Conservation (phyloP, 2,797 vertebrate species). For the Galago senegalensis region DNA sequence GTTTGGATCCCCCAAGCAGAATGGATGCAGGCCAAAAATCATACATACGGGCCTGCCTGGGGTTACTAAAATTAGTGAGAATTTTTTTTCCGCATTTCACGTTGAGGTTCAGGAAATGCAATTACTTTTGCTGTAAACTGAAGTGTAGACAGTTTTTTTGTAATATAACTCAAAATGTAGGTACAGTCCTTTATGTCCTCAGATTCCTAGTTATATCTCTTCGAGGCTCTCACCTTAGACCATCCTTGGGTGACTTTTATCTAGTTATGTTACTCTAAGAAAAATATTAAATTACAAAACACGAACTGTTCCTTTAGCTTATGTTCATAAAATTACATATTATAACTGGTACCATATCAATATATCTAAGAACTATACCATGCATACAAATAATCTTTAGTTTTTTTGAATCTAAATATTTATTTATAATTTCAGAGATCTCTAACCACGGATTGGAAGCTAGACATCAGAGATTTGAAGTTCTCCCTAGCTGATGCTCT, state of each 20-base stretch:
- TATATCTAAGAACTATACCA: background rate
- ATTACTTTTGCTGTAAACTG: background rate
- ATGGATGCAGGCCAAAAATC: slow-evolving; percentile 9
- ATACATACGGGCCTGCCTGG: background rate
- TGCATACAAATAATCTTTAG: background rate
- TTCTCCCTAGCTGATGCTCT: background rate
- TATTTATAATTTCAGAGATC: background rate
- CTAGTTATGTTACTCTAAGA: background rate
- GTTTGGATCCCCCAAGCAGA: background rate
- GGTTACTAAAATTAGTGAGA: background rate
- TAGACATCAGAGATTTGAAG: background rate
- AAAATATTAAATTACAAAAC: background rate
- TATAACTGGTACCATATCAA: background rate
- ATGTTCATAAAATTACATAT: background rate
- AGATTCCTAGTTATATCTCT: background rate
- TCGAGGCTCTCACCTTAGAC: background rate
- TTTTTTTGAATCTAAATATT: background rate
- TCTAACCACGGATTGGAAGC: background rate
- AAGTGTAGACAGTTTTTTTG: background rate
- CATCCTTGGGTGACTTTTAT: background rate
- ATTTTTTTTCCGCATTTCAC: background rate
- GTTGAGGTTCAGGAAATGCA: slow-evolving; percentile 17
- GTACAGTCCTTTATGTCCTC: background rate
- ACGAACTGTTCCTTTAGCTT: background rate
- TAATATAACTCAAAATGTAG: slow-evolving; percentile 21